Conservation (phyloP, 2,888 invertebrate genomes). For the Dioctria linearis region DNA sequence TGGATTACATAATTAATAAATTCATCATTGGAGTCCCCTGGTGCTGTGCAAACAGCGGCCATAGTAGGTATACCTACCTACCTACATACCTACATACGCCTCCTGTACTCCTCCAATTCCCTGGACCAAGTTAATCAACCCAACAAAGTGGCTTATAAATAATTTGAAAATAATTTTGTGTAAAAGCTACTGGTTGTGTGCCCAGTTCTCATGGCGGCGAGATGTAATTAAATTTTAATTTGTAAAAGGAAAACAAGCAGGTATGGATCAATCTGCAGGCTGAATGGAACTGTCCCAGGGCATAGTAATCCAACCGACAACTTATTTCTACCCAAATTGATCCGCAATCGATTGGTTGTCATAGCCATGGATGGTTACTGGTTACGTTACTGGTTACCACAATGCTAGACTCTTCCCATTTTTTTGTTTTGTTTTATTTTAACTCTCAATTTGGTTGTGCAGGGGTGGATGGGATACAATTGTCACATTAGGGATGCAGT, state of each 20-base stretch:
- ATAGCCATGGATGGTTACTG: constrained; percentile 11
- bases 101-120: no score
- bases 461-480: no score
- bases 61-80: no score
- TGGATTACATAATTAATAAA: constrained; percentile 38
- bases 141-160: constrained; percentile 6
- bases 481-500: no score
- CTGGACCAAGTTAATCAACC: no score
- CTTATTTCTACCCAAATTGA: constrained; percentile 36
- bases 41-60: not conserved
- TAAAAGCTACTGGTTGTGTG: not conserved
- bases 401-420: no score
- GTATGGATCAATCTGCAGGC: constrained; percentile 22
- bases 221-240: constrained; percentile 43
- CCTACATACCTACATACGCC: no score
- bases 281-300: constrained; percentile 13
- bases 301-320: constrained; percentile 33
- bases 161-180: constrained; percentile 29
- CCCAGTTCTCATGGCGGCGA: not conserved
- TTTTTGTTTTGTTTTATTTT: no score
- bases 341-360: constrained; percentile 37
- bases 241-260: constrained; percentile 8
- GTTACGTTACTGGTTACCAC: no score
- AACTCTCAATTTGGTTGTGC: no score
- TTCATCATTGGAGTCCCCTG: constrained; percentile 20